Conservation (phyloP, 2,113 vertebrate species). For the Apodemus speciosus region DNA sequence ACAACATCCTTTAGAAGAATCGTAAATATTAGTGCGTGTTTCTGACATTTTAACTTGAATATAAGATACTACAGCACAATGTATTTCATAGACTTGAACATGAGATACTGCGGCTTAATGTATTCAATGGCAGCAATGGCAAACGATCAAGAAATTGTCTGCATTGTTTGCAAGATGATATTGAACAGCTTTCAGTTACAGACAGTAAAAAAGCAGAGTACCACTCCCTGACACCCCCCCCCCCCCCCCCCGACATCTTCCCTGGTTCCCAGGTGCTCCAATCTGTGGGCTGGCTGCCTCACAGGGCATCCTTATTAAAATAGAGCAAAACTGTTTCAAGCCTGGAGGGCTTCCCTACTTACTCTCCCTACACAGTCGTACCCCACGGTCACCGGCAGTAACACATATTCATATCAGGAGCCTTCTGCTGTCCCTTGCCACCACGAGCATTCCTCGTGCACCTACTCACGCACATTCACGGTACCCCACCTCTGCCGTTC, state of each 20-base stretch:
- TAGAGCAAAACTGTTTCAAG: background rate
- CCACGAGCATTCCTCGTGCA: no score
- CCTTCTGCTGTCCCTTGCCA: background rate
- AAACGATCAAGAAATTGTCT: constrained; percentile 95
- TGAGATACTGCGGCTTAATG: constrained; percentile 75
- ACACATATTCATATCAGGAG: background rate
- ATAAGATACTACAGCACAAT: background rate
- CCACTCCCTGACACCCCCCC: no score
- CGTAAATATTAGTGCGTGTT: constrained; percentile 95
- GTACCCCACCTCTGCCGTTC: background rate
- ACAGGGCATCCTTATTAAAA: background rate
- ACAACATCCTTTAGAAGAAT: constrained; percentile 96
- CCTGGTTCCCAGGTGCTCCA: background rate
- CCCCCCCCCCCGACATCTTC: background rate
- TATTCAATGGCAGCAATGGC: constrained; percentile 96
- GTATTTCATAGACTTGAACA: constrained; percentile 43
- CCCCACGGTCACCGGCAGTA: background rate
- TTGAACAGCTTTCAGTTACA: background rate
- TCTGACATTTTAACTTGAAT: constrained; percentile 86
- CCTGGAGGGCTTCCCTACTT: background rate
- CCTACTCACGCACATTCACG: background rate
- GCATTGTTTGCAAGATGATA: constrained; percentile 79
- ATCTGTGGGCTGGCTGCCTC: background rate
- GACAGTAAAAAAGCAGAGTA: background rate
- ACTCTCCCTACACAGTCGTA: background rate